phyloP scores from a whole-genome alignment of 1,140 invertebrate species.

The Meloidogyne hapla region DNA sequence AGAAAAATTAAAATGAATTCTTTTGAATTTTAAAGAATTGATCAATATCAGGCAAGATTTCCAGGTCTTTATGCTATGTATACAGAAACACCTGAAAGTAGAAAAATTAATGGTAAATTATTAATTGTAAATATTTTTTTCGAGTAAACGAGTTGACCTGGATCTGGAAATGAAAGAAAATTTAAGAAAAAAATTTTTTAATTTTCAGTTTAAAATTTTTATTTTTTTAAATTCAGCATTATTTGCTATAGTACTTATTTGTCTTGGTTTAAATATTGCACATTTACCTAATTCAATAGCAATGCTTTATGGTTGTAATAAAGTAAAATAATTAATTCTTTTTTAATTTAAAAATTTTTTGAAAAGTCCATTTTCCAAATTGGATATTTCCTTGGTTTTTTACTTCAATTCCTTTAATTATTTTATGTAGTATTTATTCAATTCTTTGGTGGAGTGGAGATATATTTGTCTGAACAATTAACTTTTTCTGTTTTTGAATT shows the following conservation, averaged over 20 bases:
- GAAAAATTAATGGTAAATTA: slow-evolving; percentile 57
- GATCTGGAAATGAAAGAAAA: too few relatives aligned
- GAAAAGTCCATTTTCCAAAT: slow-evolving; percentile 44
- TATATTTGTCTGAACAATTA: slow-evolving; percentile 61
- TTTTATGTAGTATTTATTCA: slow-evolving; percentile 58
- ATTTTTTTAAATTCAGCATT: slow-evolving; percentile 45
- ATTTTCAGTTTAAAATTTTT: slow-evolving; percentile 20
- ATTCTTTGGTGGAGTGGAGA: slow-evolving; percentile 62
- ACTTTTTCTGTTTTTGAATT: slow-evolving; percentile 61
- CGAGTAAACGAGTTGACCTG: too few relatives aligned
- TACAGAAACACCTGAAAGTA: slow-evolving; percentile 60
- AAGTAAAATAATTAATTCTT: slow-evolving; percentile 38
- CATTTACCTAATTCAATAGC: slow-evolving; percentile 50
- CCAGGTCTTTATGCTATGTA: slow-evolving; percentile 61
- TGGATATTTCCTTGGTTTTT: slow-evolving; percentile 62
- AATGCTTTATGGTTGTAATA: slow-evolving; percentile 56
- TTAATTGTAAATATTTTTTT: neutral
- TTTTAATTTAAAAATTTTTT: slow-evolving; percentile 16
- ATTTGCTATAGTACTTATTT: slow-evolving; percentile 58
- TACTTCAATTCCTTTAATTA: slow-evolving; percentile 49
- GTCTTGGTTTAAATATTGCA: slow-evolving; percentile 50
- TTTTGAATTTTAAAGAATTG: slow-evolving; percentile 46
- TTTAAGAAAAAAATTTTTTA: slow-evolving; percentile 6
- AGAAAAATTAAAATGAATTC: neutral
- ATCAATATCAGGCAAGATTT: slow-evolving; percentile 58